phyloP scores from a whole-genome alignment of 2,113 vertebrate genomes.

The Sus scrofa region DNA sequence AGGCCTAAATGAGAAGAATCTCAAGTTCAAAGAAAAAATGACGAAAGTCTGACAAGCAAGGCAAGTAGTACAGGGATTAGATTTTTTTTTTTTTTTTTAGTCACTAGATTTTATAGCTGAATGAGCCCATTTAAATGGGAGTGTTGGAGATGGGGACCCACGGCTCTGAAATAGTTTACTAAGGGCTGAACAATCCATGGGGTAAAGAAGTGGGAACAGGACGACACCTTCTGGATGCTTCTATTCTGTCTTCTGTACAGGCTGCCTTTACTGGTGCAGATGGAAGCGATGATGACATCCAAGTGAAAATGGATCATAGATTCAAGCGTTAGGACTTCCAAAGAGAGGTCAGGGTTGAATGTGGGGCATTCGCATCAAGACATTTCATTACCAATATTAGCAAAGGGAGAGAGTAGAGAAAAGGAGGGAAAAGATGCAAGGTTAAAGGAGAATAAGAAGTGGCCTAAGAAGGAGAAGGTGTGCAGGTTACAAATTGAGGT shows the following conservation, averaged over 20 bases:
- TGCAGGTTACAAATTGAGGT: accelerated
- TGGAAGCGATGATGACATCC: background rate
- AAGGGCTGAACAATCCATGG: background rate
- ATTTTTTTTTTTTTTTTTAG: background rate
- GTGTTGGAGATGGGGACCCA: background rate
- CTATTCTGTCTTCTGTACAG: background rate
- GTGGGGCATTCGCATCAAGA: background rate
- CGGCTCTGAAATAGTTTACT: background rate
- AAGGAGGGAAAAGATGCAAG: background rate
- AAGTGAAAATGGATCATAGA: background rate
- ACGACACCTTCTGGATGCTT: background rate
- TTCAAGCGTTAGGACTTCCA: background rate
- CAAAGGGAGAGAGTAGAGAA: background rate
- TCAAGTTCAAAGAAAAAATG: background rate
- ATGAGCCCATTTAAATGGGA: background rate
- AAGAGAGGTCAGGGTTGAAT: background rate
- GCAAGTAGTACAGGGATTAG: background rate
- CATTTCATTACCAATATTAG: background rate
- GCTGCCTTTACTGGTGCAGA: too few species aligned
- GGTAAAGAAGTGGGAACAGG: background rate
- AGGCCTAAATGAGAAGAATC: background rate
- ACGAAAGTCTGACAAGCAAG: background rate
- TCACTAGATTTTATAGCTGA: background rate
- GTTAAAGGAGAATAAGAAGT: background rate
- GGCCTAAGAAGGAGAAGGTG: background rate